phyloP scores from a whole-genome alignment of 2,888 invertebrate species.

The Hyles lineata region DNA sequence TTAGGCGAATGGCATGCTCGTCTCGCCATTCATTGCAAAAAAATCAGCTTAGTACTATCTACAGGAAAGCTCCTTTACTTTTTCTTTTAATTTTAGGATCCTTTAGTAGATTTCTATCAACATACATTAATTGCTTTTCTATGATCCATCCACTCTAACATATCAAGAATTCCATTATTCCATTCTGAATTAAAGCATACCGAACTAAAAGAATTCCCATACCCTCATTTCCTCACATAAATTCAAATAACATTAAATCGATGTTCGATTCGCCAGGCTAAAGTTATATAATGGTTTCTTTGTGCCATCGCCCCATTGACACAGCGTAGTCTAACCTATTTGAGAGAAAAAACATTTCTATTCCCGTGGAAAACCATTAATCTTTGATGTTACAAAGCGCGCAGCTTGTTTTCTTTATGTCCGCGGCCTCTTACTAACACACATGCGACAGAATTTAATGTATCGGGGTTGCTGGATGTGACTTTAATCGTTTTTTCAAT shows the following conservation, averaged over 20 bases:
- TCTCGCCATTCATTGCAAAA: too few relatives aligned
- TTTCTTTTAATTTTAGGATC: too few relatives aligned
- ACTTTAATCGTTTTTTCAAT: too few relatives aligned
- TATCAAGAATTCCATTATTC: background rate
- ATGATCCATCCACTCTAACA: background rate
- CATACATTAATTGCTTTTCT: background rate
- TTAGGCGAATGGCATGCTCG: too few relatives aligned
- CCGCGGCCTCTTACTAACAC: slow-evolving; percentile 23
- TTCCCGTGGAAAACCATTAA: slow-evolving; percentile 27
- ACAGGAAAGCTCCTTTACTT: too few relatives aligned
- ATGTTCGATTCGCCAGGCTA: background rate
- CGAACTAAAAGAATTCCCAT: background rate
- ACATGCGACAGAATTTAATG: slow-evolving; percentile 19
- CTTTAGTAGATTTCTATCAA: too few relatives aligned
- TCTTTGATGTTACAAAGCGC: slow-evolving; percentile 27
- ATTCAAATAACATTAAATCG: slow-evolving; percentile 6
- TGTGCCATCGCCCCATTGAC: slow-evolving; percentile 30
- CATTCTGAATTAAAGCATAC: too few relatives aligned
- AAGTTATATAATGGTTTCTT: slow-evolving; percentile 29
- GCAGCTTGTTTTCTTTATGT: slow-evolving; percentile 29
- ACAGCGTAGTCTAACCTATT: slow-evolving; percentile 10
- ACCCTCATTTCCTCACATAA: background rate
- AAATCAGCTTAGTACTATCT: too few relatives aligned
- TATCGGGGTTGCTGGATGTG: background rate
- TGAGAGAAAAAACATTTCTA: slow-evolving; percentile 29